phyloP scores from a whole-genome alignment of 2,888 invertebrate species.

The Aromia moschata region DNA sequence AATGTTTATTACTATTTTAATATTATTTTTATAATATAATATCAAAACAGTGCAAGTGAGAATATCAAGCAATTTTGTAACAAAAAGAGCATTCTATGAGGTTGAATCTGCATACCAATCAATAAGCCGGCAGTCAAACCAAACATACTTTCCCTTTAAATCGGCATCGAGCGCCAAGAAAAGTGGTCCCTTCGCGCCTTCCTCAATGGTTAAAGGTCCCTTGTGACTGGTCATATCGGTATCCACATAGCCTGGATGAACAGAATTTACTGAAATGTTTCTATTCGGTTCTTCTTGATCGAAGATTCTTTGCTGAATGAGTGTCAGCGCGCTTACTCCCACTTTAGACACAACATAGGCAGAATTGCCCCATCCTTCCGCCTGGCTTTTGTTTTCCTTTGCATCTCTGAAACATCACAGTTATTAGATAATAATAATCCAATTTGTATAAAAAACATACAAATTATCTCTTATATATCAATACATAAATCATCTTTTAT shows the following conservation, averaged over 20 bases:
- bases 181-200: conserved; percentile 69
- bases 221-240: conserved; percentile 81
- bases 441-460: not conserved
- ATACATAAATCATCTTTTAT: too few species aligned
- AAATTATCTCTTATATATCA: not conserved
- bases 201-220: conserved; percentile 69
- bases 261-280: conserved; percentile 75
- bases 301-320: conserved; percentile 73
- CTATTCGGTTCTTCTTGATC: conserved; percentile 63
- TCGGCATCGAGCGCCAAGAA: conserved; percentile 72
- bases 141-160: conserved; percentile 72
- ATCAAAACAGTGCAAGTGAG: too few species aligned
- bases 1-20: too few species aligned
- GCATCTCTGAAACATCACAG: conserved; percentile 46
- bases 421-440: not conserved
- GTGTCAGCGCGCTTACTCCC: conserved; percentile 73
- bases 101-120: conserved; percentile 63
- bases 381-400: conserved; percentile 46
- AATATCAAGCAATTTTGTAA: too few species aligned
- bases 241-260: conserved; percentile 78
- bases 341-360: conserved; percentile 80
- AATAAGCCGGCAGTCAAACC: conserved; percentile 68
- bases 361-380: conserved; percentile 60
- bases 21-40: too few species aligned
- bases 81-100: not conserved